phyloP scores from a whole-genome alignment of 2,113 vertebrate species.

The Eurystomus gularis region DNA sequence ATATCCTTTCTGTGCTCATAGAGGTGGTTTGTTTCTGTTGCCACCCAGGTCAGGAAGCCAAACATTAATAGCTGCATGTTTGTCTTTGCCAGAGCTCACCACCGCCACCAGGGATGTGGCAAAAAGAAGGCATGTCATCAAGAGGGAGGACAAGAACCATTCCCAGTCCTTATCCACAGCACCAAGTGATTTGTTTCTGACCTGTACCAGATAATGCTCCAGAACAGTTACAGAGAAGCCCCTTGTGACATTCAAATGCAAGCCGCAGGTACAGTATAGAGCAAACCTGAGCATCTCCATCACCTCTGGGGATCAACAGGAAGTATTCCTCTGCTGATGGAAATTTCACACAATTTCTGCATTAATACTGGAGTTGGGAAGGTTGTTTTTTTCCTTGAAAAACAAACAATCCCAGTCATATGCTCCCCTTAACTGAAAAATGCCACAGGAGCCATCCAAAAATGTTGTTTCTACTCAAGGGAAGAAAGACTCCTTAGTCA shows the following conservation, averaged over 20 bases:
- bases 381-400: background rate
- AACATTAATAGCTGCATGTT: background rate
- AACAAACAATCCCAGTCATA: background rate
- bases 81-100: constrained; percentile 59
- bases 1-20: background rate
- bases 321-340: background rate
- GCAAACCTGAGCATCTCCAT: background rate
- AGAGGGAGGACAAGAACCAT: constrained; percentile 60
- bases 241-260: constrained; percentile 46
- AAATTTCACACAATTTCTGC: background rate
- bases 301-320: background rate
- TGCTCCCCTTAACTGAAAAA: background rate
- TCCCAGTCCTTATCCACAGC: constrained; percentile 71
- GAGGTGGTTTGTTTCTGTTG: background rate
- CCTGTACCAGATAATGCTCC: constrained; percentile 54
- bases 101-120: constrained; percentile 51
- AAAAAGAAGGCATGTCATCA: constrained; percentile 66
- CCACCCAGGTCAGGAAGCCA: background rate
- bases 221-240: constrained; percentile 63
- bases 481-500: background rate
- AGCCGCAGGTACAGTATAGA: constrained; percentile 52
- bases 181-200: constrained; percentile 64
- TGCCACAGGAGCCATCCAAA: background rate
- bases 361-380: background rate
- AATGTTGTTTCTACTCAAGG: background rate